phyloP scores from a whole-genome alignment of 2,113 vertebrate species.

The Thinocorus orbignyianus region DNA sequence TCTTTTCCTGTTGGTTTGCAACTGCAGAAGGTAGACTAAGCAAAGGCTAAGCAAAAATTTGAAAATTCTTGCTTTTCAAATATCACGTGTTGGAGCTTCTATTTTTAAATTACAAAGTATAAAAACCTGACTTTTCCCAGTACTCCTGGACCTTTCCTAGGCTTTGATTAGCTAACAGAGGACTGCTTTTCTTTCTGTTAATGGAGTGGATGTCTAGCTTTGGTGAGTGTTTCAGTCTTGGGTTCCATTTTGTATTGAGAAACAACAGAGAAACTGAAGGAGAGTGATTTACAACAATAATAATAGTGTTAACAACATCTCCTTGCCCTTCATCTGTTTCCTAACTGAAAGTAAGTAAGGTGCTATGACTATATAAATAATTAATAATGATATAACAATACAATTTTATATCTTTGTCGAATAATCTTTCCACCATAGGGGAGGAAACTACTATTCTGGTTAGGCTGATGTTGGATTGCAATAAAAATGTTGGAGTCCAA shows the following conservation, averaged over 20 bases:
- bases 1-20: not conserved
- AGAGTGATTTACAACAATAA: not conserved
- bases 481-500: not conserved
- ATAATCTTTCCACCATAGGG: not conserved
- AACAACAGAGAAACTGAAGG: not conserved
- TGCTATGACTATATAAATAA: constrained; percentile 1
- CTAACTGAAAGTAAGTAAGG: not conserved
- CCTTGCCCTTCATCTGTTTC: not conserved
- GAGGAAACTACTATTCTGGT: not conserved
- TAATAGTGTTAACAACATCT: not conserved
- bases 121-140: not conserved
- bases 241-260: not conserved
- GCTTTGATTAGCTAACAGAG: not conserved
- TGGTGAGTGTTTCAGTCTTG: not conserved
- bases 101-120: not conserved
- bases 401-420: not conserved
- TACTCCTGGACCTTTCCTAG: not conserved
- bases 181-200: not conserved
- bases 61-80: not conserved
- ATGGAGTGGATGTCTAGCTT: not conserved
- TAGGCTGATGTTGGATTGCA: not conserved
- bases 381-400: not conserved
- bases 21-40: not conserved
- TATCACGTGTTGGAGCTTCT: not conserved
- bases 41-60: not conserved